Evolutionary conservation across 2,113 vertebrate species (phyloP), one percentile per base, ranked within the genome.

Genomic region (Cyphotilapia sp.): DNA sequence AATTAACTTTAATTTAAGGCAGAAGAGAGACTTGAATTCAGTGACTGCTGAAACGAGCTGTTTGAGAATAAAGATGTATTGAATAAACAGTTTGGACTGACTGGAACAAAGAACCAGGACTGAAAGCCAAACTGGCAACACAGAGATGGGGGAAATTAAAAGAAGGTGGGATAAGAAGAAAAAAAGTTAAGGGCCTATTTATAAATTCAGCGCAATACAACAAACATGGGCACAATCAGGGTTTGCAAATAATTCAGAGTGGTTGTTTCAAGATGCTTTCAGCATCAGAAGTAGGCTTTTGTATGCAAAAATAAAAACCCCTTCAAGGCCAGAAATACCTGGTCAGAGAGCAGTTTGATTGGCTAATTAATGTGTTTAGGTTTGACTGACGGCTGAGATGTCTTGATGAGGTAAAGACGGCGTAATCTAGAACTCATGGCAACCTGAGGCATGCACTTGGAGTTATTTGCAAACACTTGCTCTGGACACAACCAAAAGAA

Each of bases 401-500:
- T 24, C 82, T 40, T 19, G 35, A 85, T 45, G 80, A 66, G 16
- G 19, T 24, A 47, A 81, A 57, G 14, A 53, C 8, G 19, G 8
- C 53, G 24, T 10, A 1, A 11, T 49, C 45, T 12, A 47, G 57
- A 16, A 35, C 22, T 82, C 33, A 4, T 24, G 83, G 49, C 16
- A 3, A 81, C 38, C 33, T 19, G 86, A 59, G 74, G 16, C 47
- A 54, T 14, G 80, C 91, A 76, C 80, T 71, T 8, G 47, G 87
- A 81, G 80, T 85, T 38, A 87, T 83, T 89, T 89, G 91, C 90
- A 82, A 81, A 92, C 69, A 47, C 56, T 29, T 4, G 31, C 87
- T 85, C 86, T 83, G 87, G 82, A 92, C 90, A 93, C 91, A 94
- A 95, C 91, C 95, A 95, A 94, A 95, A 93, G 93, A 95, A 93